Percentiles rank a stretch among this genome's conserved stretches.
phyloP scores from a whole-genome alignment of 2,888 invertebrate genomes.

The Drepana falcataria region DNA sequence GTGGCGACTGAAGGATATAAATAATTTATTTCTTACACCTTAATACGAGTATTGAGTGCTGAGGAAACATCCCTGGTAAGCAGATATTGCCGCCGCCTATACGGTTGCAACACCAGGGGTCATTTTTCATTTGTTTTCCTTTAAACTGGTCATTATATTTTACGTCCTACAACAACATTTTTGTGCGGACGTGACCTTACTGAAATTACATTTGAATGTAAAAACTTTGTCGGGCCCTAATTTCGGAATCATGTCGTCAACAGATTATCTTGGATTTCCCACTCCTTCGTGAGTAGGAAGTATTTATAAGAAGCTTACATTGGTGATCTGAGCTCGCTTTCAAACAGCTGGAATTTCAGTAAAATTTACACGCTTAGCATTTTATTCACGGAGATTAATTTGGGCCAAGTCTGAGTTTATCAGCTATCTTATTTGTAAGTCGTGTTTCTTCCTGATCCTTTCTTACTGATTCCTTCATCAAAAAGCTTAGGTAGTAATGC shows the following conservation, averaged over 20 bases:
- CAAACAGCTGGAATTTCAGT: constrained; percentile 10
- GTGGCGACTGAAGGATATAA: too few relatives aligned
- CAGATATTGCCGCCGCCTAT: too few relatives aligned
- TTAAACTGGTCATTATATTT: constrained; percentile 2
- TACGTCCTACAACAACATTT: not conserved
- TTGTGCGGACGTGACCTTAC: constrained; percentile 13
- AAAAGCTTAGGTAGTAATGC: too few relatives aligned
- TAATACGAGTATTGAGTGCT: too few relatives aligned
- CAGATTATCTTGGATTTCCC: constrained; percentile 65
- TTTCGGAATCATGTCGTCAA: constrained; percentile 60
- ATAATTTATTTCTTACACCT: too few relatives aligned
- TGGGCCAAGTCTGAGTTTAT: not conserved
- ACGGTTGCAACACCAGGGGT: too few relatives aligned
- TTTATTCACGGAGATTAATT: not conserved
- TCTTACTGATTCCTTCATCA: too few relatives aligned
- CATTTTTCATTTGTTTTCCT: constrained; percentile 1
- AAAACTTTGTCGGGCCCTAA: constrained; percentile 49
- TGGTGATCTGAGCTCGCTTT: constrained; percentile 27
- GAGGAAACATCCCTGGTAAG: too few relatives aligned
- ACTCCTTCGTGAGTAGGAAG: constrained; percentile 45
- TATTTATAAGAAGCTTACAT: constrained; percentile 55
- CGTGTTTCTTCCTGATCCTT: too few relatives aligned
- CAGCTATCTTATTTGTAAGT: too few relatives aligned
- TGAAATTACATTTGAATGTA: constrained; percentile 48
- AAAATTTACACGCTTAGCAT: constrained; percentile 3